These are phyloP conservation scores for Drosophila kokeensis DNA, from an alignment of 2,888 invertebrate species.

Conservation along the genomic window DNA sequence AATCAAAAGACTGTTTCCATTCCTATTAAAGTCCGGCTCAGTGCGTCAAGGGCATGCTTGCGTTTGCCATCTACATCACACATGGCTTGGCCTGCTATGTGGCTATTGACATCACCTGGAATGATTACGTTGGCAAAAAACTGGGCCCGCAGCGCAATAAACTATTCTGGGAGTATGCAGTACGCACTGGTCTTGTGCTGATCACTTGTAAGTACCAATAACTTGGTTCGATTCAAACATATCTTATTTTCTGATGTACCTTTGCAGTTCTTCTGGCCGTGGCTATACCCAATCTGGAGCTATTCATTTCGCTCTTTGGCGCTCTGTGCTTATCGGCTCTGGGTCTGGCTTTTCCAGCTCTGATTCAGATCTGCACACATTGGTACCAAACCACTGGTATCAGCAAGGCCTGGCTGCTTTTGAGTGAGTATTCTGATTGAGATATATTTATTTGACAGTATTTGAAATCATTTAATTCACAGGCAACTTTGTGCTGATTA, in stretches of 20 bases:
- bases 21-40: constrained; percentile 88
- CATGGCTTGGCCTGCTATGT: constrained; percentile 98
- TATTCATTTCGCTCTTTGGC: constrained; percentile 93
- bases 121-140: constrained; percentile 88
- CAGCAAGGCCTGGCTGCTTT: constrained; percentile 87
- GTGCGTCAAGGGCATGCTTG: constrained; percentile 90
- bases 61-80: constrained; percentile 94
- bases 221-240: neutral
- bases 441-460: neutral
- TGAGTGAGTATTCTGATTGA: constrained; percentile 83
- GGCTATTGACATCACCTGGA: constrained; percentile 97
- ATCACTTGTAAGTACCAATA: constrained; percentile 91
- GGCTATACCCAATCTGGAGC: constrained; percentile 92
- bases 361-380: constrained; percentile 93
- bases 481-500: constrained; percentile 87
- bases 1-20: neutral
- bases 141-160: constrained; percentile 88
- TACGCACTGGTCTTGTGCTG: constrained; percentile 91
- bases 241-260: neutral
- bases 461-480: neutral
- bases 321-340: constrained; percentile 95
- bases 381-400: constrained; percentile 89
- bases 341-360: constrained; percentile 95
- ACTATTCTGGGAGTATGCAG: constrained; percentile 90
- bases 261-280: constrained; percentile 91